Conservation (phyloP, 2,113 vertebrate species). For the Heliornis fulica region DNA sequence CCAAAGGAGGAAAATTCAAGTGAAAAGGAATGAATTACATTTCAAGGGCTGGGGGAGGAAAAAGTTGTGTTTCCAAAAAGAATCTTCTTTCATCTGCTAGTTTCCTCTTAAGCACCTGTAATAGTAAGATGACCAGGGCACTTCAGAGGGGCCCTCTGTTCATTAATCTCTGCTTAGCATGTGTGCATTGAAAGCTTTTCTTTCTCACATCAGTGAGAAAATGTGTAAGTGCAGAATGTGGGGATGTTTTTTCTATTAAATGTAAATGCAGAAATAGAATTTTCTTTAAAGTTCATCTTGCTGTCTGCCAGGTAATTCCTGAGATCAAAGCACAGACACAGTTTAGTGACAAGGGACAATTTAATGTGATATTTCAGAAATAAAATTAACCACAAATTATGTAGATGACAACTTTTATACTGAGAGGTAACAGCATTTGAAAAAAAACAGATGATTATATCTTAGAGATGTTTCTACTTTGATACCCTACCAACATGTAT, state of each 20-base stretch:
- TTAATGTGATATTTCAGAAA: slow-evolving; percentile 22
- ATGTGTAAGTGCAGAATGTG: background rate
- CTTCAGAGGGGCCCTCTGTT: background rate
- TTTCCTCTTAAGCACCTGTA: background rate
- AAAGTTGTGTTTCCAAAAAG: background rate
- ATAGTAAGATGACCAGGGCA: background rate
- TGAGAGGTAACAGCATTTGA: background rate
- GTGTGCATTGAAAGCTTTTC: background rate
- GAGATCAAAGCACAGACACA: slow-evolving; percentile 46
- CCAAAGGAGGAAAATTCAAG: background rate
- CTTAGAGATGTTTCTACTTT: background rate
- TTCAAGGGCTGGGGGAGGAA: background rate
- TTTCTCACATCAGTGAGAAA: background rate
- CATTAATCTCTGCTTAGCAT: background rate
- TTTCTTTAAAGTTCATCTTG: background rate
- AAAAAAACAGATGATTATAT: background rate
- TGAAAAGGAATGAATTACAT: background rate
- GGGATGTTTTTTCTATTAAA: background rate
- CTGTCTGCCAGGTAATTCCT: background rate
- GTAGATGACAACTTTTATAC: background rate
- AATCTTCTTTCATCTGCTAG: background rate
- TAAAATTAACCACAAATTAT: background rate
- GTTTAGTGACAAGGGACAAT: background rate
- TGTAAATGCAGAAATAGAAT: background rate
- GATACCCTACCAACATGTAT: background rate